Evolutionary conservation across 2,797 vertebrate genomes (phyloP).

Genomic region (Hydrolagus colliei): DNA sequence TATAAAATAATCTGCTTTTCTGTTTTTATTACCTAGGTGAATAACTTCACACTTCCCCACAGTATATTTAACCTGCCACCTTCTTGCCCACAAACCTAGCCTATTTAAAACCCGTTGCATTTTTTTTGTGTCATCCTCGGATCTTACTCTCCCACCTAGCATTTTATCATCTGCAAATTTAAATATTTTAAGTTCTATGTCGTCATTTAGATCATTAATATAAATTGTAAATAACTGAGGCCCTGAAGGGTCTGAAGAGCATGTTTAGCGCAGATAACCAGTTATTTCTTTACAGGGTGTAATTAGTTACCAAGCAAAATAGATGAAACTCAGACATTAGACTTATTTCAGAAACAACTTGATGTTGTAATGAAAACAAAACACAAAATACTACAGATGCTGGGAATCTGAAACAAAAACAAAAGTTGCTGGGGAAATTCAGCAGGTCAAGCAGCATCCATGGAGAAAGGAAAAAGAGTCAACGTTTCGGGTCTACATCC

Average conservation of each 20-base stretch:
- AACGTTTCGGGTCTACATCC: too few species aligned
- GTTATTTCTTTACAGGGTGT: neutral
- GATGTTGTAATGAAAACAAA: neutral
- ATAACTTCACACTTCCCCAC: neutral
- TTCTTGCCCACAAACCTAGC: neutral
- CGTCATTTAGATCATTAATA: too few species aligned
- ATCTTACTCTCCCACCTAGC: neutral
- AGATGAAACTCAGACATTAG: neutral
- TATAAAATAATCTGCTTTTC: too few species aligned
- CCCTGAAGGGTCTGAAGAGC: neutral
- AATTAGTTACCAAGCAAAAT: neutral
- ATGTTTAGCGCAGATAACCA: neutral
- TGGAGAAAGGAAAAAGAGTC: too few species aligned
- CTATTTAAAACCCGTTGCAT: too few species aligned
- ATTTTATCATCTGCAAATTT: too few species aligned
- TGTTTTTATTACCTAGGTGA: too few species aligned
- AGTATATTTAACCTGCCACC: neutral
- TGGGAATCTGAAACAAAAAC: too few species aligned
- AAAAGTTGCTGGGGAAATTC: too few species aligned
- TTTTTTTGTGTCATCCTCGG: neutral
- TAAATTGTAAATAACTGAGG: neutral
- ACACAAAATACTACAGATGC: too few species aligned
- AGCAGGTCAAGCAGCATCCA: too few species aligned
- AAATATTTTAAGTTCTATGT: too few species aligned
- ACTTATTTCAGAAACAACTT: neutral